Conservation (phyloP, 2,113 vertebrate genomes). For the Shinisaurus crocodilurus region DNA sequence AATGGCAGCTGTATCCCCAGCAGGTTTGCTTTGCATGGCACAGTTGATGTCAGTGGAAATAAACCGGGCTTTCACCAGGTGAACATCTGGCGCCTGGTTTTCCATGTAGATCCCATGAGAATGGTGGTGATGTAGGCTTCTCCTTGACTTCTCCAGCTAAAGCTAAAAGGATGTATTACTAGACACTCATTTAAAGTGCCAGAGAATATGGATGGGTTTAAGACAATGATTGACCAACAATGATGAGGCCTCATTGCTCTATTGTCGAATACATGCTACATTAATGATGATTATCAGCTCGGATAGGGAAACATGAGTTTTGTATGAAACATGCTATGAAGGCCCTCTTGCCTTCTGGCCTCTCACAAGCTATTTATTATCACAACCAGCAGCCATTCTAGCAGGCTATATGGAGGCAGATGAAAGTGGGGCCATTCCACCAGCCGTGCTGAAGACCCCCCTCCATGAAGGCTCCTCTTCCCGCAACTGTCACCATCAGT, state of each 20-base stretch:
- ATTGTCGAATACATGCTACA: not conserved
- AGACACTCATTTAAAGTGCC: not conserved
- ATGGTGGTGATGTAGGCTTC: not conserved
- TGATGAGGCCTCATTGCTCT: too few species aligned
- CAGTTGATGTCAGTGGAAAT: conserved; percentile 7
- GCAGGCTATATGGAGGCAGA: too few species aligned
- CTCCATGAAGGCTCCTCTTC: not conserved
- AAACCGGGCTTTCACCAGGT: conserved; percentile 14
- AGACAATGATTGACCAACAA: not conserved
- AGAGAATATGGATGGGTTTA: not conserved
- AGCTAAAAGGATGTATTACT: not conserved
- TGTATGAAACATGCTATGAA: not conserved
- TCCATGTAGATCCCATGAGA: not conserved
- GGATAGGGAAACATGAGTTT: not conserved
- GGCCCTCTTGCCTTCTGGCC: not conserved
- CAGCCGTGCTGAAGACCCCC: not conserved
- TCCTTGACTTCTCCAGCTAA: not conserved
- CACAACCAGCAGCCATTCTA: not conserved
- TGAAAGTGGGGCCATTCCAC: too few species aligned
- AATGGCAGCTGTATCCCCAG: not conserved
- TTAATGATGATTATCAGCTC: too few species aligned
- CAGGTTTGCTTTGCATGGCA: rapidly evolving
- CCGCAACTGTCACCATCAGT: not conserved
- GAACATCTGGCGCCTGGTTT: not conserved
- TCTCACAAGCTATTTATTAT: not conserved